Percentiles rank a stretch among this genome's conserved stretches.
phyloP scores from a whole-genome alignment of 1,140 invertebrate species.

The Maconellicoccus hirsutus region DNA sequence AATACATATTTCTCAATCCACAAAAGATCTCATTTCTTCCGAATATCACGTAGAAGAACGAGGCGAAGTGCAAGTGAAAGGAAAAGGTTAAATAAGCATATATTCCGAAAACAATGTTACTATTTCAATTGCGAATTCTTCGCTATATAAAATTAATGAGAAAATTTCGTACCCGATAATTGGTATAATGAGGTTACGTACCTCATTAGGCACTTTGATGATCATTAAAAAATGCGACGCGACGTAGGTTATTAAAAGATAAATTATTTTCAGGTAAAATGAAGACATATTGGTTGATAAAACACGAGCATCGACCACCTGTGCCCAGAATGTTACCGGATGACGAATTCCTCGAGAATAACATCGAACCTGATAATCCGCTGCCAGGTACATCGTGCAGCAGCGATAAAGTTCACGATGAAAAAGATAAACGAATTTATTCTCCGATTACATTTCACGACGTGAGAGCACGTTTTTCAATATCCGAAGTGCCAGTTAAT shows the following conservation, averaged over 20 bases:
- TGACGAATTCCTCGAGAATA: neutral
- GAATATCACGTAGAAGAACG: constrained; percentile 67
- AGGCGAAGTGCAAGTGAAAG: constrained; percentile 72
- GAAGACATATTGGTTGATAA: constrained; percentile 86
- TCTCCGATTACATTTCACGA: constrained; percentile 76
- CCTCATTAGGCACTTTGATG: neutral
- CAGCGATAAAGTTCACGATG: constrained; percentile 32
- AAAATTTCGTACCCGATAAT: no score
- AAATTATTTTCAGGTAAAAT: constrained; percentile 53
- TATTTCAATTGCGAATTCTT: no score
- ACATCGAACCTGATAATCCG: constrained; percentile 36
- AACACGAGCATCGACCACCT: constrained; percentile 46
- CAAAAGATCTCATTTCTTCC: constrained; percentile 58
- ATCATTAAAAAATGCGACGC: neutral
- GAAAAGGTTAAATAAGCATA: constrained; percentile 50
- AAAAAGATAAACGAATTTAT: constrained; percentile 50
- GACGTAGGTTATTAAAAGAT: neutral
- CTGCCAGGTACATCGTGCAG: constrained; percentile 28
- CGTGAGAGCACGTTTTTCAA: constrained; percentile 53
- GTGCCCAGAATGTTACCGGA: constrained; percentile 37
- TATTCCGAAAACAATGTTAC: no score
- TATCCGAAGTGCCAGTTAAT: constrained; percentile 50
- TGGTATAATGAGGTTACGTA: neutral
- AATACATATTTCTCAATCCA: constrained; percentile 86
- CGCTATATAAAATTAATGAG: no score